A percentile compares a stretch with the other conserved stretches of the same genome.
Evolutionary conservation across 2,888 invertebrate species (phyloP).

Genomic region (Lepetodrilus schrolli): DNA sequence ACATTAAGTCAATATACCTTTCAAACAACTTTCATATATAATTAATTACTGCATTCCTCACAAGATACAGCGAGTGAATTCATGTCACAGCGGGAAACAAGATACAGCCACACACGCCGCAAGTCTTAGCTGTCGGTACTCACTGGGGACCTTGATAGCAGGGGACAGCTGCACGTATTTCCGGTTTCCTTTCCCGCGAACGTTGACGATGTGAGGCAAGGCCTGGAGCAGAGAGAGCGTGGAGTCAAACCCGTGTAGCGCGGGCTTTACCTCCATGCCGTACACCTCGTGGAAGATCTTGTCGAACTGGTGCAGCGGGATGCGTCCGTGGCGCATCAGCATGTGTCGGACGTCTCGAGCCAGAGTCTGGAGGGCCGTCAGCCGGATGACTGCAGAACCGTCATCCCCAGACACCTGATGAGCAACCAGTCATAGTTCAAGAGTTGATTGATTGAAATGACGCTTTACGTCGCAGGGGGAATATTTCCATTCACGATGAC

Average conservation of each 20-base stretch:
- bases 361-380: conserved; percentile 76
- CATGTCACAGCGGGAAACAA: no score
- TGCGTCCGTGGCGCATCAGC: conserved; percentile 77
- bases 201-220: conserved; percentile 78
- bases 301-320: conserved; percentile 72
- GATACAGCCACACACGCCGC: no score
- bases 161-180: conserved; percentile 52
- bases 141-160: conserved; percentile 48
- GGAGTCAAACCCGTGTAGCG: conserved; percentile 78
- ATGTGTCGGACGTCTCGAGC: conserved; percentile 78
- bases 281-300: conserved; percentile 64
- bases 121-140: no score
- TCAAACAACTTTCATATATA: no score
- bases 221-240: conserved; percentile 78
- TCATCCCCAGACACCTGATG: conserved; percentile 63
- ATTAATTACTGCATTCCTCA: no score
- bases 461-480: no score
- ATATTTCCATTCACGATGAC: no score
- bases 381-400: conserved; percentile 66
- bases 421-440: neutral
- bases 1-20: no score
- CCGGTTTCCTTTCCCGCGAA: conserved; percentile 75
- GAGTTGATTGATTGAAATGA: no score
- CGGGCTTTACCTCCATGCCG: conserved; percentile 77
- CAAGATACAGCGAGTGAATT: no score